phyloP scores from a whole-genome alignment of 2,888 invertebrate genomes.

The Chesias legatella region DNA sequence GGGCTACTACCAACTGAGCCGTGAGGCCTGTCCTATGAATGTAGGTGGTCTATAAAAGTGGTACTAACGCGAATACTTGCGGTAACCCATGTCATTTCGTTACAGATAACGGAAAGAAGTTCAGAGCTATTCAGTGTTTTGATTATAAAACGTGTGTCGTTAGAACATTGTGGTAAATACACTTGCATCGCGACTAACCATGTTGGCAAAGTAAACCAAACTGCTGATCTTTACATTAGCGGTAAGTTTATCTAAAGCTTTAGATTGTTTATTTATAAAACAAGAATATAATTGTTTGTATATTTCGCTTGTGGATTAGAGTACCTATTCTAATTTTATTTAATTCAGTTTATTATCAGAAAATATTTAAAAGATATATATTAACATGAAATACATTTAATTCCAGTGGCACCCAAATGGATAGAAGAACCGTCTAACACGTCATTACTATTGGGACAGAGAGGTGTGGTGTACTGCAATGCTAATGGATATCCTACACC shows the following conservation, averaged over 20 bases:
- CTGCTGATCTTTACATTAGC: slow-evolving; percentile 85
- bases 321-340: too few species aligned
- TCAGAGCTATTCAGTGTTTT: slow-evolving; percentile 85
- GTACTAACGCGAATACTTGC: slow-evolving; percentile 20
- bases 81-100: slow-evolving; percentile 22
- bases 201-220: slow-evolving; percentile 85
- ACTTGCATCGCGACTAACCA: slow-evolving; percentile 87
- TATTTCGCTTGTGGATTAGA: too few species aligned
- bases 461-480: slow-evolving; percentile 86
- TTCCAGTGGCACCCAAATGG: slow-evolving; percentile 88
- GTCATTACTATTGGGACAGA: slow-evolving; percentile 85
- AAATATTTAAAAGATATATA: too few species aligned
- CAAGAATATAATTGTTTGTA: neutral
- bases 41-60: neutral
- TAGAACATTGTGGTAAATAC: slow-evolving; percentile 85
- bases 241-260: slow-evolving; percentile 65
- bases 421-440: slow-evolving; percentile 87
- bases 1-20: too few species aligned
- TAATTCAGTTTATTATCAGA: too few species aligned
- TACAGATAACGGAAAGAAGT: slow-evolving; percentile 83
- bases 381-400: too few species aligned
- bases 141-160: slow-evolving; percentile 84
- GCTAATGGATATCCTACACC: slow-evolving; percentile 91
- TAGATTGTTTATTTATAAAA: neutral
- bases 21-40: too few species aligned